Evolutionary conservation across 2,113 vertebrate genomes (phyloP).

Genomic region (Irena cyanogastra): DNA sequence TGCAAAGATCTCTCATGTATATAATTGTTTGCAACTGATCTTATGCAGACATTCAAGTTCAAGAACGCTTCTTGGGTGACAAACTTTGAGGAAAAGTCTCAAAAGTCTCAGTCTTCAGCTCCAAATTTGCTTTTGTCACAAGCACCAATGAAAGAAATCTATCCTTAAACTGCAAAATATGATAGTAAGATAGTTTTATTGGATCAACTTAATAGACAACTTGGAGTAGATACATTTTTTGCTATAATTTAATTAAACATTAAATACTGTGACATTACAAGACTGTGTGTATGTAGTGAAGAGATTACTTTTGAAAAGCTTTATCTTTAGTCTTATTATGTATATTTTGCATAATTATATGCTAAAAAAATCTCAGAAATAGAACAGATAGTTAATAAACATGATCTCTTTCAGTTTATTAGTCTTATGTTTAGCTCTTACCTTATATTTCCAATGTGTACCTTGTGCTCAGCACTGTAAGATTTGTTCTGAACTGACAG

Average conservation of each 20-base stretch:
- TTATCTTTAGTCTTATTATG: background rate
- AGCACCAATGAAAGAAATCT: background rate
- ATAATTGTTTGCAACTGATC: background rate
- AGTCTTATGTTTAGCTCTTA: background rate
- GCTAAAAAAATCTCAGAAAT: background rate
- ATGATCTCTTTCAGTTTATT: background rate
- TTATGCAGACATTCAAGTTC: background rate
- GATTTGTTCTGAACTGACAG: background rate
- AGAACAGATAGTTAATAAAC: background rate
- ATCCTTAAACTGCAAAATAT: background rate
- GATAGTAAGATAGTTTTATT: background rate
- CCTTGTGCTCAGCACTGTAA: background rate
- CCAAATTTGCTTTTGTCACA: background rate
- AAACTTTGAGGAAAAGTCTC: background rate
- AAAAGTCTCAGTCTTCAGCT: background rate
- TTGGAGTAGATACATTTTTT: background rate
- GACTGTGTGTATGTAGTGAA: background rate
- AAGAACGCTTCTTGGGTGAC: background rate
- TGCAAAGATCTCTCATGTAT: background rate
- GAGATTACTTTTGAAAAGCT: background rate
- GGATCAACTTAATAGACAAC: background rate
- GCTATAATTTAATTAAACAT: background rate
- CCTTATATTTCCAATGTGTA: background rate
- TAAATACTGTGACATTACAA: background rate
- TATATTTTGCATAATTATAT: background rate